Conservation (phyloP, 2,113 vertebrate genomes). For the Felis catus region F.catus_Fca126_mat1.0 CM031411.1:3106001-3106500, state of each 20-base stretch:
- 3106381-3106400: too few species aligned
- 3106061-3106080: background rate
- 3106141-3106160: fast-evolving
- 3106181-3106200: background rate
- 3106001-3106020: background rate
- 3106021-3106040: background rate
- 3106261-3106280: fast-evolving
- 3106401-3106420: fast-evolving
- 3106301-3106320: background rate
- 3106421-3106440: fast-evolving
- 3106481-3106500: fast-evolving
- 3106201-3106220: background rate
- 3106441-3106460: fast-evolving
- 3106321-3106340: background rate
- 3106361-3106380: background rate
- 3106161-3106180: fast-evolving
- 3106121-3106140: background rate
- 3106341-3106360: background rate
- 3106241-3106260: background rate
- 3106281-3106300: too few species aligned
- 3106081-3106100: background rate
- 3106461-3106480: fast-evolving
- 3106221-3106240: fast-evolving
- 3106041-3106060: background rate
- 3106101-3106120: too few species aligned